Conservation (phyloP, 2,888 invertebrate species). For the Orchesellides sinensis region DNA sequence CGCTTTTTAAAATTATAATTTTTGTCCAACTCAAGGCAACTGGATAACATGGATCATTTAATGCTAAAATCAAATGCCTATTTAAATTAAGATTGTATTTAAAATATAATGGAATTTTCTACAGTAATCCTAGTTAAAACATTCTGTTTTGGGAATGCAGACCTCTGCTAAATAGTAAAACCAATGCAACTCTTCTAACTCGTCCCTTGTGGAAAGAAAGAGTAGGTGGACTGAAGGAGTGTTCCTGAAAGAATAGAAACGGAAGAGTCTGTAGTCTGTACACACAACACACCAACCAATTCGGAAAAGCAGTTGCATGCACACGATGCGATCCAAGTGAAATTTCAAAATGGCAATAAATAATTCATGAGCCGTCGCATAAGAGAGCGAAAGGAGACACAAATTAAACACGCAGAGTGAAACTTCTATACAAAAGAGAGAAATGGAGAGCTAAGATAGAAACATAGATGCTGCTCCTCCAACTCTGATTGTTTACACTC, state of each 20-base stretch:
- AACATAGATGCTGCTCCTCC: slow-evolving; percentile 47
- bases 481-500: neutral
- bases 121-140: too few species aligned
- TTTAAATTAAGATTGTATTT: too few species aligned
- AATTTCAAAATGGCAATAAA: slow-evolving; percentile 74
- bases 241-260: neutral
- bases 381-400: slow-evolving; percentile 68
- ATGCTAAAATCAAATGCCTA: too few species aligned
- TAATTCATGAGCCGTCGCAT: slow-evolving; percentile 74
- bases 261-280: neutral
- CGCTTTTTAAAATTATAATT: too few species aligned
- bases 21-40: too few species aligned
- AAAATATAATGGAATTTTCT: too few species aligned
- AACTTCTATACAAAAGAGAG: slow-evolving; percentile 62
- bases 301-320: slow-evolving; percentile 62
- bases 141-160: too few species aligned
- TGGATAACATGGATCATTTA: too few species aligned
- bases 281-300: slow-evolving; percentile 41
- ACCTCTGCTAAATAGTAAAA: too few species aligned
- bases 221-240: slow-evolving; percentile 21
- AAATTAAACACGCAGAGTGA: slow-evolving; percentile 68
- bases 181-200: slow-evolving; percentile 5
- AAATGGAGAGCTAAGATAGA: slow-evolving; percentile 54
- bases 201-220: neutral
- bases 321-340: slow-evolving; percentile 71